Base-by-base conservation (phyloP, 2,113 vertebrate genomes). In the Sterna hirundo region DNA sequence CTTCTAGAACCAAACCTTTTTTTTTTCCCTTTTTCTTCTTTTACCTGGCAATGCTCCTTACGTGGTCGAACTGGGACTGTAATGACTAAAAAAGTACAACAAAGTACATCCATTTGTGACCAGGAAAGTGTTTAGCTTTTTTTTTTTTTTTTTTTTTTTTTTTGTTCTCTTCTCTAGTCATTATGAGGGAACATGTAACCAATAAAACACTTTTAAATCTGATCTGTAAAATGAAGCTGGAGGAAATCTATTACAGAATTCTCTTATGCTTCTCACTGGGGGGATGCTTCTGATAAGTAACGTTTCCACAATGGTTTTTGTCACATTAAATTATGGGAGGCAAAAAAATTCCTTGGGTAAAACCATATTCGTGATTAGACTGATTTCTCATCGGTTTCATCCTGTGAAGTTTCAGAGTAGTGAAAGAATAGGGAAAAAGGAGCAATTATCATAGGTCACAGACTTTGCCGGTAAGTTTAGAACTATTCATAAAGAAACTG, bases 211-310 rank as follows among this genome's bases (percentile, higher is more conserved):
- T 90, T 93, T 77, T 15, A 92, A 94, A 85, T 94, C 54, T 94
- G 51, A 88, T 85, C 77, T 86, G 65, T 93, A 92, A 95, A 92
- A 93, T 95, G 64, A 95, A 92, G 44, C 82, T 82, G 38, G 27
- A 62, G 47, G 16, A 94, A 93, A 79, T 88, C 44, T 91, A 61
- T 81, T 89, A 79, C 27, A 75, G 58, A 87, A 57, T 83, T 88
- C 13, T 40, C 20, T 60, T 85, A 57, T 12, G 32, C 36, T 90
- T 96, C 91, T 96, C 49, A 66, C 5, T 85, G 62, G 71, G 80
- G 64, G 30, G 58, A 77, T 54, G 47, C 76, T 91, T 75, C 68
- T 96, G 47, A 36, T 92, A 86, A 94, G 40, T 94, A 84, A 52
- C 3, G 6, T 47, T 95, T 72, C 70, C 44, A 5, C 47, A 21